Evolutionary conservation across 2,797 vertebrate genomes (phyloP), one percentile per base, ranked within the genome.

Genomic region (Vireo griseus): DNA sequence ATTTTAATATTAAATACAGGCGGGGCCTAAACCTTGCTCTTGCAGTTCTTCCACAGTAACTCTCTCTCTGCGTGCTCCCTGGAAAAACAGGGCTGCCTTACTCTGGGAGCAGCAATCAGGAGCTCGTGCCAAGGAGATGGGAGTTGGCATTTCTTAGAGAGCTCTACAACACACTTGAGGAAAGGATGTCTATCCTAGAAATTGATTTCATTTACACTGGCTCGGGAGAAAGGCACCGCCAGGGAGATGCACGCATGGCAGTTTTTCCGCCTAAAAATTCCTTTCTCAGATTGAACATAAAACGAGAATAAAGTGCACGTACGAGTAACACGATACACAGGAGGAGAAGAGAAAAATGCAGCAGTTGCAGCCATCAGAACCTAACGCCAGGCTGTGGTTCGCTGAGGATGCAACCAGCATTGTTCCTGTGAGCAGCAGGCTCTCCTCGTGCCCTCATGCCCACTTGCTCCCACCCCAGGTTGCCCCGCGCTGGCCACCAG

Each of bases 1-100:
- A 54, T 93, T 96, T 94, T 90, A 80, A 48, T 82, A 87, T 62
- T 92, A 92, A 84, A 94, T 91, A 88, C 86, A 93, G 59, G 42
- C 5, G 0, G 47, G n/a, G 47, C 55, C 58, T 42, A 45, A 80
- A 40, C 84, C 42, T 84, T 76, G 24, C 18, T 50, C 37, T 76
- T 92, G 61, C 83, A 93, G 63, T 17, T 58, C 58, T 69, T 84
- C 16, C 22, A n/a, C 31, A 37, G 76, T 79, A 87, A 57, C 5
- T 54, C 29, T 55, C 58, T 78, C 22, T 5, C 59, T 86, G 24
- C 45, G 8, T 65, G 33, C 31, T 91, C 75, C 48, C 22, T 73
- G 88, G 69, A 84, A 94, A 87, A 91, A 59, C 67, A 81, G 42
- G 35, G 10, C 17, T 67, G 61, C 7, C 6, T 89, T 90, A 61